A percentile compares a stretch with the other conserved stretches of the same genome.
phyloP scores from a whole-genome alignment of 2,888 invertebrate species.

The Sarcophaga caerulescens region DNA sequence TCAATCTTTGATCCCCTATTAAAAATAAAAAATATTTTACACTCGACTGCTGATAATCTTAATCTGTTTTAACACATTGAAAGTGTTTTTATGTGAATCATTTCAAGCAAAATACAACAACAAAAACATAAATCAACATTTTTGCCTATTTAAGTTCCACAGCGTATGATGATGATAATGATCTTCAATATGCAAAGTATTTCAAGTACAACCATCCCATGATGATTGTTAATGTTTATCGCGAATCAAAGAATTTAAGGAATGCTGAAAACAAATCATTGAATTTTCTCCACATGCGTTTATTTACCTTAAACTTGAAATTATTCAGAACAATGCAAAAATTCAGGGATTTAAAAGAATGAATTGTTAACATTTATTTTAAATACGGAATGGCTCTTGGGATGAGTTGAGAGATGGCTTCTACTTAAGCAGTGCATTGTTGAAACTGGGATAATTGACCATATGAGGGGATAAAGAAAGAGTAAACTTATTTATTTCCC shows the following conservation, averaged over 20 bases:
- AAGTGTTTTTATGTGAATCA: conserved; percentile 17
- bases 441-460: no score
- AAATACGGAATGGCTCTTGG: no score
- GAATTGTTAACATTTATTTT: neutral
- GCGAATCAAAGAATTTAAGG: conserved; percentile 50
- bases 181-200: conserved; percentile 34
- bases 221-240: conserved; percentile 49
- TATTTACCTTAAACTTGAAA: conserved; percentile 52
- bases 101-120: neutral
- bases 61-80: conserved; percentile 3
- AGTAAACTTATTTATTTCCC: no score
- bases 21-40: no score
- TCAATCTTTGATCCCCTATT: neutral
- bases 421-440: no score
- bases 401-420: no score
- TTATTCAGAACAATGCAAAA: conserved; percentile 8
- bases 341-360: conserved; percentile 19
- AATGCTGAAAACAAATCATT: conserved; percentile 20
- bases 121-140: neutral
- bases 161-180: neutral
- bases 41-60: neutral
- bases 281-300: neutral
- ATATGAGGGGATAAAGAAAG: no score
- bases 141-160: neutral
- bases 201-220: conserved; percentile 48